Conservation (phyloP, 2,797 vertebrate species). For the Ctenopoma kingsleyae region DNA sequence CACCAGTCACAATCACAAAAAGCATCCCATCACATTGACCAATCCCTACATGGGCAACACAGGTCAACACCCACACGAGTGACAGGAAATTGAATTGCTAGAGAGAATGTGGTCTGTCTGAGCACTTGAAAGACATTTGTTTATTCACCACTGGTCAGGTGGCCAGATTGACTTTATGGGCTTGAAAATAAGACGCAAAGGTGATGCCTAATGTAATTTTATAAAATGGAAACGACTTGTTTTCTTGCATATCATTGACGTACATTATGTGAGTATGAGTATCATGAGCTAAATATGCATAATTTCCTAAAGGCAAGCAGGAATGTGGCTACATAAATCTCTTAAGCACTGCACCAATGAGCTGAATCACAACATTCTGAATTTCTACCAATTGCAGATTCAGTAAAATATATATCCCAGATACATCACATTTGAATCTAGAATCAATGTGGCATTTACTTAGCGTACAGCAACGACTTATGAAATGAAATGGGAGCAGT, state of each 20-base stretch:
- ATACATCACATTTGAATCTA: slow-evolving; percentile 62
- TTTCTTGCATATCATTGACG: slow-evolving; percentile 23
- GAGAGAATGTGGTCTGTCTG: slow-evolving; percentile 78
- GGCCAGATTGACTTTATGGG: slow-evolving; percentile 68
- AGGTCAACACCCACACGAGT: slow-evolving; percentile 87
- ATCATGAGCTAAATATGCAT: slow-evolving; percentile 46
- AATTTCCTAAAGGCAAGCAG: slow-evolving; percentile 24
- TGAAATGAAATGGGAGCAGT: slow-evolving; percentile 49
- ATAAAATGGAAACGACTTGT: slow-evolving; percentile 32
- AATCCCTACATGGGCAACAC: slow-evolving; percentile 76
- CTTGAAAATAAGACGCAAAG: slow-evolving; percentile 62
- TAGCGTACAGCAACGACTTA: slow-evolving; percentile 35
- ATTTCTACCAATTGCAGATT: slow-evolving; percentile 35
- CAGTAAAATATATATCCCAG: slow-evolving; percentile 48
- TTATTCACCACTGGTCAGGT: slow-evolving; percentile 80
- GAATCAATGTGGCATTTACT: slow-evolving; percentile 60
- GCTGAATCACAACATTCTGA: slow-evolving; percentile 50
- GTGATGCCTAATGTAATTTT: slow-evolving; percentile 54
- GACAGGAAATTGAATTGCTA: slow-evolving; percentile 85
- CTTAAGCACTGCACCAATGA: slow-evolving; percentile 27
- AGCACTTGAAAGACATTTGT: slow-evolving; percentile 86
- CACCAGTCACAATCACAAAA: slow-evolving; percentile 78
- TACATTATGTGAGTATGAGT: slow-evolving; percentile 23
- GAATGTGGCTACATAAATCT: slow-evolving; percentile 48
- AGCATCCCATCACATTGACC: slow-evolving; percentile 76